Evolutionary conservation across 2,888 invertebrate genomes (phyloP).

Genomic region (Cyclophora punctaria): DNA sequence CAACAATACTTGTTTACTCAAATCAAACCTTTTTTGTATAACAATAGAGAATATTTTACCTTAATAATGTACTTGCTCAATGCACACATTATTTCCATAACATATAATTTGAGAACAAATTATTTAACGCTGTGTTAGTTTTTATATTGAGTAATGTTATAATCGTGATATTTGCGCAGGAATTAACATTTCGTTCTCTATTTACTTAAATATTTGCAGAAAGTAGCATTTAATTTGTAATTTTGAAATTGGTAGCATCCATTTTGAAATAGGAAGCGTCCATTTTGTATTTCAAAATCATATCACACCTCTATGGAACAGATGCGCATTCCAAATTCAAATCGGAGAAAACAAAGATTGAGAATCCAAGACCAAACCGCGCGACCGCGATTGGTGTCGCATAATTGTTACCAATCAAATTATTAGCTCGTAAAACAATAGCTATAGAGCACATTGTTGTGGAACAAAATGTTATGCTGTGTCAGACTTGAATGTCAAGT

Average conservation of each 20-base stretch:
- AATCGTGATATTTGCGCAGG: too few species aligned
- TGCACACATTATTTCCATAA: conserved; percentile 11
- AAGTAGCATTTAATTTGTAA: too few species aligned
- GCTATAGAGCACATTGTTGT: conserved; percentile 24
- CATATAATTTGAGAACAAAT: conserved; percentile 6
- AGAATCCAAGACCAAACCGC: conserved; percentile 30
- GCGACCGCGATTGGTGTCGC: conserved; percentile 32
- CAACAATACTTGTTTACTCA: not conserved
- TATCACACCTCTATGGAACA: conserved; percentile 2
- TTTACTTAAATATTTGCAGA: too few species aligned
- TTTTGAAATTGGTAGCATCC: too few species aligned
- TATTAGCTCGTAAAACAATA: conserved; percentile 22
- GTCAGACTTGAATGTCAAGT: conserved; percentile 59
- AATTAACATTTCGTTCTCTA: too few species aligned
- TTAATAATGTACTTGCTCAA: conserved; percentile 12
- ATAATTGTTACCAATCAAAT: conserved; percentile 26
- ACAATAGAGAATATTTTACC: conserved; percentile 1
- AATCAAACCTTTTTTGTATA: conserved; percentile 2
- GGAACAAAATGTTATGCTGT: conserved; percentile 7
- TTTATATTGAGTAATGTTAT: too few species aligned
- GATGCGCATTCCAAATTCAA: conserved; percentile 46
- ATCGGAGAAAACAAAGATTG: conserved; percentile 35
- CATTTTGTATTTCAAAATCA: too few species aligned
- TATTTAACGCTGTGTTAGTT: conserved; percentile 6
- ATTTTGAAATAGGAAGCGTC: too few species aligned